phyloP scores from a whole-genome alignment of 1,140 invertebrate genomes.

The Stegodyphus dumicola region DNA sequence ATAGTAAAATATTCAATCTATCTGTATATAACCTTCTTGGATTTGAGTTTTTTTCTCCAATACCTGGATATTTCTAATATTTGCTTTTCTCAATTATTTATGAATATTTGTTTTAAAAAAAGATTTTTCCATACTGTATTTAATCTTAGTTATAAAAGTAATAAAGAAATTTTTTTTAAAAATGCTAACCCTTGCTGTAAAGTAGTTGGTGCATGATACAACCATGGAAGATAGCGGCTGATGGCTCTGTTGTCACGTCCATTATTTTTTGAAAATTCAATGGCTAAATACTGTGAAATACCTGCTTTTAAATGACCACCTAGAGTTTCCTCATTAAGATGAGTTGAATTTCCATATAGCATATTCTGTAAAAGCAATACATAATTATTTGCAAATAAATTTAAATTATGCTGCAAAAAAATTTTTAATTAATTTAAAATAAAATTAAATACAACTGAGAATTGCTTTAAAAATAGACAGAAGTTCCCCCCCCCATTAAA shows the following conservation, averaged over 20 bases:
- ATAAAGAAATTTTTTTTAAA: background rate
- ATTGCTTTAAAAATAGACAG: background rate
- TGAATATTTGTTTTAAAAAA: no score
- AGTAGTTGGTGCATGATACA: conserved; percentile 86
- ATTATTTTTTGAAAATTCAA: conserved; percentile 91
- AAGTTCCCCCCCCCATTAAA: background rate
- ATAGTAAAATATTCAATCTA: no score
- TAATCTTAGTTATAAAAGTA: no score
- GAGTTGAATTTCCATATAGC: conserved; percentile 80
- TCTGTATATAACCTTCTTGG: no score
- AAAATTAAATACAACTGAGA: background rate
- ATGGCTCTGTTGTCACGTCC: conserved; percentile 86
- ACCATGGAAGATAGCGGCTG: conserved; percentile 88
- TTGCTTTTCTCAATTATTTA: no score
- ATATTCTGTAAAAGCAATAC: conserved; percentile 75
- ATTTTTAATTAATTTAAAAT: background rate
- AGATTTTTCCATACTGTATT: no score
- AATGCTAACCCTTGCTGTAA: conserved; percentile 83
- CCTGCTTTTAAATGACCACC: conserved; percentile 95
- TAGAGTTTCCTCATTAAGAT: conserved; percentile 92
- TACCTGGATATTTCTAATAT: no score
- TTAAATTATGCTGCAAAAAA: background rate
- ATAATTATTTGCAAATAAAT: background rate
- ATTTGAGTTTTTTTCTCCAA: no score
- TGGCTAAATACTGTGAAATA: conserved; percentile 91